These are phyloP conservation scores for Coptodon bakossiorum DNA, from an alignment of 2,113 vertebrate species.

Conservation along the genomic window DNA sequence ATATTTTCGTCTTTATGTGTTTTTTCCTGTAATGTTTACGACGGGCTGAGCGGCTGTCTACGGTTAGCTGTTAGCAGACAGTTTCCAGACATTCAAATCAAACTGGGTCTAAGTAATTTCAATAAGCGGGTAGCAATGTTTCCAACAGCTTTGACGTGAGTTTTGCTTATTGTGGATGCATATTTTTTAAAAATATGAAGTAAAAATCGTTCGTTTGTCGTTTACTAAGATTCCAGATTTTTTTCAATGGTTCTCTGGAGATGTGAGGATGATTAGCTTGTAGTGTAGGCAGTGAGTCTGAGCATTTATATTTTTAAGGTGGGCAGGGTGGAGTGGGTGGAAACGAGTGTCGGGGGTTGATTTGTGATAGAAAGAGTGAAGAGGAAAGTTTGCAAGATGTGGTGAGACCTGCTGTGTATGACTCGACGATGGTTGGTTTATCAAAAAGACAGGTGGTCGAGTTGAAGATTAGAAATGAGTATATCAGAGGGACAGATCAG, in stretches of 20 bases:
- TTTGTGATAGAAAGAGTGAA: background rate
- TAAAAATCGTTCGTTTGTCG: rapidly evolving
- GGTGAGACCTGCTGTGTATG: background rate
- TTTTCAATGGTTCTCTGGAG: background rate
- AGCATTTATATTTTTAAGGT: background rate
- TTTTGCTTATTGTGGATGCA: background rate
- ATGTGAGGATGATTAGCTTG: background rate
- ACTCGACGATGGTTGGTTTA: background rate
- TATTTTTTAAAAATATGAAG: rapidly evolving
- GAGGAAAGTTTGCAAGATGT: rapidly evolving
- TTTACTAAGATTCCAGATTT: background rate
- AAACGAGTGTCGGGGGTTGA: background rate
- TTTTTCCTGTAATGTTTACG: background rate
- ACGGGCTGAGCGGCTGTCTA: background rate
- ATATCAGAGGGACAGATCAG: background rate
- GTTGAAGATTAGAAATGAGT: background rate
- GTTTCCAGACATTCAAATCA: background rate
- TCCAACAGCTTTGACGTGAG: background rate
- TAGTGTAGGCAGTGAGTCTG: background rate
- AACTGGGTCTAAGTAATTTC: background rate
- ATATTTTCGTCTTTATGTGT: rapidly evolving
- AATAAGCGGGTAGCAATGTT: background rate
- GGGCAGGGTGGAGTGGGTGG: background rate
- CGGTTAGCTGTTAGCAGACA: background rate
- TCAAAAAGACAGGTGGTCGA: background rate